phyloP scores from a whole-genome alignment of 2,113 vertebrate species.

The Crypturellus undulatus region DNA sequence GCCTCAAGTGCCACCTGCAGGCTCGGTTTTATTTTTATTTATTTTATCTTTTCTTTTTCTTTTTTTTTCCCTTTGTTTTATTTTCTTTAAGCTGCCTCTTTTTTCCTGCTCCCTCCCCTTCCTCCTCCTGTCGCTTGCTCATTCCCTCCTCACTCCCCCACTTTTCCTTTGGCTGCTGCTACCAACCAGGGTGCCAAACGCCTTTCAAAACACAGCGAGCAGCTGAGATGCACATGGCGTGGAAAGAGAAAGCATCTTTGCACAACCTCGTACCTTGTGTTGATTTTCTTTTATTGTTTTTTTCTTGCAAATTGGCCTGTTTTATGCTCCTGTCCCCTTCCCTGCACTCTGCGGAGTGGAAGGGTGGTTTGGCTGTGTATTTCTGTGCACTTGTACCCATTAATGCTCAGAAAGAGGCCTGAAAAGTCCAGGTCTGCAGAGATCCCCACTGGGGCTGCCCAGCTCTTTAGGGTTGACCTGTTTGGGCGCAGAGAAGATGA shows the following conservation, averaged over 20 bases:
- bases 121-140: constrained; percentile 1
- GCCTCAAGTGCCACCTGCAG: not conserved
- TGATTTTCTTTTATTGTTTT: not conserved
- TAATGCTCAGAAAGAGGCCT: not conserved
- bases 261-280: not conserved
- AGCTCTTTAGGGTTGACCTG: not conserved
- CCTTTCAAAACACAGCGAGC: not conserved
- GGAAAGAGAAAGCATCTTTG: not conserved
- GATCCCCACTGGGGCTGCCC: not conserved
- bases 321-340: not conserved
- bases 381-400: fast-evolving
- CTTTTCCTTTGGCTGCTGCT: not conserved
- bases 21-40: not conserved
- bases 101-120: not conserved
- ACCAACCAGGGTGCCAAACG: not conserved
- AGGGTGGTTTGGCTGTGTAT: not conserved
- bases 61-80: not conserved
- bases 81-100: not conserved
- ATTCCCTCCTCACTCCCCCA: not conserved
- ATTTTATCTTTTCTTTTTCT: too few relatives aligned
- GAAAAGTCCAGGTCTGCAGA: not conserved
- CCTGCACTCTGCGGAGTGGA: not conserved
- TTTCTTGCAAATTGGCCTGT: fast-evolving
- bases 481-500: not conserved
- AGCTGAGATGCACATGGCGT: not conserved